Percentiles rank a stretch among this genome's conserved stretches.
Conservation (phyloP, 2,888 invertebrate species). For the Molanna angustata region DNA sequence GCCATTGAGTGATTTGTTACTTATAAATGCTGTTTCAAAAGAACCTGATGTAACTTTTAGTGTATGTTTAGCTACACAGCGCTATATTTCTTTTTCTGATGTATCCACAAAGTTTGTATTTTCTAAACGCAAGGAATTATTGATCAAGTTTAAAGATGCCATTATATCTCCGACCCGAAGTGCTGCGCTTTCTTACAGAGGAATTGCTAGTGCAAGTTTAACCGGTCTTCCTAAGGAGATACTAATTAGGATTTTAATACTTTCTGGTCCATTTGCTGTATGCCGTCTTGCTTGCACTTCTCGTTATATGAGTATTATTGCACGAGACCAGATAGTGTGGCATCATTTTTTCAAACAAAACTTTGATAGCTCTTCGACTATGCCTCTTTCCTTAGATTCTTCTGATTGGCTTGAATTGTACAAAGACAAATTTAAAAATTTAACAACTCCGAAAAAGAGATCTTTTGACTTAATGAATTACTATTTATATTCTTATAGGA, state of each 20-base stretch:
- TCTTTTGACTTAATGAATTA: too few relatives aligned
- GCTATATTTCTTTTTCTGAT: conserved; percentile 45
- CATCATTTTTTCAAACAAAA: conserved; percentile 14
- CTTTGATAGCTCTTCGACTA: neutral
- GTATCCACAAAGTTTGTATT: conserved; percentile 44
- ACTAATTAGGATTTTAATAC: conserved; percentile 41
- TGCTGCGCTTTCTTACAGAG: conserved; percentile 49
- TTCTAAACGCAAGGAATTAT: conserved; percentile 49
- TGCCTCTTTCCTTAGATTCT: neutral
- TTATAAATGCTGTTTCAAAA: conserved; percentile 40
- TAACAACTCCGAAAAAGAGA: too few relatives aligned
- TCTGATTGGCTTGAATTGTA: conserved; percentile 10
- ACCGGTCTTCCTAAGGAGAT: conserved; percentile 49
- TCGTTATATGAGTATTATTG: conserved; percentile 34
- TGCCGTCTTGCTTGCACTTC: conserved; percentile 43
- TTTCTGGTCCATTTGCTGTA: conserved; percentile 40
- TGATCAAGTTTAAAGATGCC: conserved; percentile 53
- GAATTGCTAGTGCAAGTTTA: conserved; percentile 50
- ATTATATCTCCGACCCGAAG: conserved; percentile 55
- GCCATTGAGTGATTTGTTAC: conserved; percentile 38
- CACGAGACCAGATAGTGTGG: conserved; percentile 23
- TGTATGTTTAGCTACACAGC: conserved; percentile 44
- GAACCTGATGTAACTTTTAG: conserved; percentile 46
- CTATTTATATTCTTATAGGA: too few relatives aligned
- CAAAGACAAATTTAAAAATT: too few relatives aligned